Evolutionary conservation across 2,113 vertebrate species (phyloP).

Genomic region (Hippocampus abdominalis): DNA sequence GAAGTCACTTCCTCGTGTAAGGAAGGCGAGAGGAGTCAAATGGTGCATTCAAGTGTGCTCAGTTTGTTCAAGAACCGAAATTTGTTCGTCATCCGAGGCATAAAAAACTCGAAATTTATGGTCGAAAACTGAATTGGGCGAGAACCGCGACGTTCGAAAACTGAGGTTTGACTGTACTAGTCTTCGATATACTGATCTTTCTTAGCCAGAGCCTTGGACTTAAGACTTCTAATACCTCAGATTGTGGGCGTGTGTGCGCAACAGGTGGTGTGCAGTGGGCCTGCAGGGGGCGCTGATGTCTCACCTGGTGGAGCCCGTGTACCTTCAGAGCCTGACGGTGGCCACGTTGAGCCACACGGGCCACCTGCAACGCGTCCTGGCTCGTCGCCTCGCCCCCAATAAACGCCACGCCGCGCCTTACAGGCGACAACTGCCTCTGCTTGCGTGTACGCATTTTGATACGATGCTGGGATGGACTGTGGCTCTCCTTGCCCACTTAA

Average conservation of each 20-base stretch:
- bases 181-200: not conserved
- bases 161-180: too few relatives aligned
- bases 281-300: conserved; percentile 91
- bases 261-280: conserved; percentile 90
- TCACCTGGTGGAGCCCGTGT: conserved; percentile 88
- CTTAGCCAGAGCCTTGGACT: not conserved
- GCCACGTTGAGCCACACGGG: conserved; percentile 87
- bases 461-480: too few relatives aligned
- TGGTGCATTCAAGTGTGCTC: too few relatives aligned
- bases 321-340: conserved; percentile 89
- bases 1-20: too few relatives aligned
- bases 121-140: too few relatives aligned
- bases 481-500: too few relatives aligned
- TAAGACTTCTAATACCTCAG: not conserved
- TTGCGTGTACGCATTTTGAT: conserved; percentile 80
- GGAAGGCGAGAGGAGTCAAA: too few relatives aligned
- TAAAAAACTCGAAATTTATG: too few relatives aligned
- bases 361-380: conserved; percentile 84
- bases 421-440: conserved; percentile 81
- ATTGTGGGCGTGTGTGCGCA: not conserved
- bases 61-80: too few relatives aligned
- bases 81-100: too few relatives aligned
- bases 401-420: conserved; percentile 80
- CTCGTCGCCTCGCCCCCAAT: conserved; percentile 76
- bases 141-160: too few relatives aligned